Evolutionary conservation across 2,888 invertebrate genomes (phyloP), one percentile per base, ranked within the genome.

Genomic region (Morinoia aosen): DNA sequence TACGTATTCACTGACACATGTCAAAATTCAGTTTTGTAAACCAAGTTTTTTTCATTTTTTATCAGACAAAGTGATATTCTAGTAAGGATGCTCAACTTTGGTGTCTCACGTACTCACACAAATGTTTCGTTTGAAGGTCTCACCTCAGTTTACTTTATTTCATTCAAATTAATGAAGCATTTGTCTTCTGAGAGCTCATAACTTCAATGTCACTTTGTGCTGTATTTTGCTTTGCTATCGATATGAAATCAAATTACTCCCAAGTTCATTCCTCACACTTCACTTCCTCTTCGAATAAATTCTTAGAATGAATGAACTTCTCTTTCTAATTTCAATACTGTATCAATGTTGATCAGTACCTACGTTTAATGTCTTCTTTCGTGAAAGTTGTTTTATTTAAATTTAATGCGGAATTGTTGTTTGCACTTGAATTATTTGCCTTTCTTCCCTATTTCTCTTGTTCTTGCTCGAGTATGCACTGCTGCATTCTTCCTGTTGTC

Each of bases 401-500:
- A 33, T 16, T 76, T 33, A 33, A 16, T 76, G 76, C 25, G 10
- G 76, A 76, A 76, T 33, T 76, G 19, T 76, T 16, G 19, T 76
- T 76, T 76, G 19, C 33, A 76, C 76, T 76, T 76, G 25, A 25
- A 76, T 76, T 76, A 76, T 76, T 76, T 76, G 76, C 25, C 76
- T 76, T 76, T 76, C 76, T 76, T 76, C 3, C 40, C 19, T 40
- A 90, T 40, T 90, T 90, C 48, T 90, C 90, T 90, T 40, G 48
- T 90, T 90, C 90, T 40, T 90, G 90, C 90, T 40, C 90, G 90
- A 39, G 90, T 90, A 40, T 90, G 90, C 90, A 40, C 90, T 90
- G 90, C 90, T 19, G 48, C 48, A 40, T 48, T 39, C 14, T 40
- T 90, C 40, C 48, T 48, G 12, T 90, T 40, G 16, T 48, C 19